Conservation (phyloP, 2,113 vertebrate genomes). For the Falco punctatus region DNA sequence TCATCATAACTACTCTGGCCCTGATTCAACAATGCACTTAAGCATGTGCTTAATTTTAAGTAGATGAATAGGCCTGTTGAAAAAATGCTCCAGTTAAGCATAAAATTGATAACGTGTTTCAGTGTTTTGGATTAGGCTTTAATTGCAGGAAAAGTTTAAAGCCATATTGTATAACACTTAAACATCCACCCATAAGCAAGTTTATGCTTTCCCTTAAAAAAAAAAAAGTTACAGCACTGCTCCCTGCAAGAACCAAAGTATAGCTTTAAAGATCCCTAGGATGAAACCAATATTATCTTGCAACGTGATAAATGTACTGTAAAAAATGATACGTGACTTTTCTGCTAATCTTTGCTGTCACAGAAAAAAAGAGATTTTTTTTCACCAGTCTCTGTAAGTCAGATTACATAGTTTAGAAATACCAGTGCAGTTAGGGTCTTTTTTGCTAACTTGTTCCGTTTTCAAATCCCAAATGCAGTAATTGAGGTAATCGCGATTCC, state of each 20-base stretch:
- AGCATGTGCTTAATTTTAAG: constrained; percentile 49
- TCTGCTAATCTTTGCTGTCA: not conserved
- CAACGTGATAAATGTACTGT: not conserved
- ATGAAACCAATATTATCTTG: not conserved
- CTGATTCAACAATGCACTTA: constrained; percentile 53
- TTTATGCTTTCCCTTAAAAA: not conserved
- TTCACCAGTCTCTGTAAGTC: not conserved
- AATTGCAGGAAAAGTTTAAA: constrained; percentile 51
- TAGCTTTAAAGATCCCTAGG: not conserved
- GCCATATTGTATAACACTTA: constrained; percentile 24
- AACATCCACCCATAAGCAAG: not conserved
- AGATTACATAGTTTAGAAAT: not conserved
- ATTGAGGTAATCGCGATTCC: not conserved
- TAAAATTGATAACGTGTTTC: constrained; percentile 42
- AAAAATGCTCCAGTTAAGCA: constrained; percentile 32
- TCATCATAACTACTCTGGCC: constrained; percentile 25
- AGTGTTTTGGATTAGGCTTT: constrained; percentile 40
- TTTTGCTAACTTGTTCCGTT: not conserved
- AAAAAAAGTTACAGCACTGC: not conserved
- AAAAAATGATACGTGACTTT: not conserved
- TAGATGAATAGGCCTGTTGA: constrained; percentile 33
- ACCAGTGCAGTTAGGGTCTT: not conserved
- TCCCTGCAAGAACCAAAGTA: not conserved
- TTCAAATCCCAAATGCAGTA: not conserved
- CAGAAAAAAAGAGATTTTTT: not conserved